phyloP scores from a whole-genome alignment of 2,888 invertebrate genomes.

The Tipula helvola region DNA sequence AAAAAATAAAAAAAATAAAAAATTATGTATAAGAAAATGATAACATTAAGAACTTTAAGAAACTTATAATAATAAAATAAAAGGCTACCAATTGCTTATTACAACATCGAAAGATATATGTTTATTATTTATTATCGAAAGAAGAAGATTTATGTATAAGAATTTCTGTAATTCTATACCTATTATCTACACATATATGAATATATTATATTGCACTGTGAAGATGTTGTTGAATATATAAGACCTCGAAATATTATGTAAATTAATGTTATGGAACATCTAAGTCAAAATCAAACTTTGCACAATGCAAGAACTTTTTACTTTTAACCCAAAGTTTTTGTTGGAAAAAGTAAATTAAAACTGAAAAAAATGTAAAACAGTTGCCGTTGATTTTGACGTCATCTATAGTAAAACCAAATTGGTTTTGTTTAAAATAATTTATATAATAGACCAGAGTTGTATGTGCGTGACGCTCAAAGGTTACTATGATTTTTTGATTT shows the following conservation, averaged over 20 bases:
- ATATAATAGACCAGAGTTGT: too few relatives aligned
- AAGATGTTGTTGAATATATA: not conserved
- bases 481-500: too few relatives aligned
- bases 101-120: not conserved
- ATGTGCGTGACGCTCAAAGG: too few relatives aligned
- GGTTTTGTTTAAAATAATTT: too few relatives aligned
- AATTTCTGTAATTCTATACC: not conserved
- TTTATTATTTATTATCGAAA: not conserved
- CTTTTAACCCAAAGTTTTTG: too few relatives aligned
- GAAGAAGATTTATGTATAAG: not conserved
- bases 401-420: too few relatives aligned
- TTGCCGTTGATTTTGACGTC: too few relatives aligned
- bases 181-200: not conserved
- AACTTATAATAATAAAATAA: not conserved
- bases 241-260: not conserved
- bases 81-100: not conserved
- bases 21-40: not conserved
- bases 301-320: too few relatives aligned
- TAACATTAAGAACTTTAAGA: not conserved
- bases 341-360: too few relatives aligned
- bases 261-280: not conserved
- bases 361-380: too few relatives aligned
- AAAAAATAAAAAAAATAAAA: not conserved
- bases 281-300: too few relatives aligned
- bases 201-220: not conserved